Conservation (phyloP, 1,140 invertebrate genomes). For the Drosophila ananassae region DNA sequence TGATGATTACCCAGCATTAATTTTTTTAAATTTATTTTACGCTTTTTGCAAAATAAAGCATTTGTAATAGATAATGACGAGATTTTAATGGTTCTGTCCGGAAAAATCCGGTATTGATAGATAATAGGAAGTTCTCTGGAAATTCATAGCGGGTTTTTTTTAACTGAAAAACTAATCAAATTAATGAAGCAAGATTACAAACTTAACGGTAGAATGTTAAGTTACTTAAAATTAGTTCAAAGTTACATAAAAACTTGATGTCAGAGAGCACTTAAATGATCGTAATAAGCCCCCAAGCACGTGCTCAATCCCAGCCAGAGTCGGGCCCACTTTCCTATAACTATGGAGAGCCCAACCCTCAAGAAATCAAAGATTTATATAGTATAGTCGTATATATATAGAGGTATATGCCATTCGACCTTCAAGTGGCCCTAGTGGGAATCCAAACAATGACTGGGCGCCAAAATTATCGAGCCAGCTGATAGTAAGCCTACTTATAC, state of each 20-base stretch:
- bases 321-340: slow-evolving; percentile 2
- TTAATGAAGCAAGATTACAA: background rate
- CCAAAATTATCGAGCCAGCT: slow-evolving; percentile 18
- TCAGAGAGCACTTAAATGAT: background rate
- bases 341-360: slow-evolving; percentile 4
- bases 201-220: too few relatives aligned
- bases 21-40: background rate
- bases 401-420: slow-evolving; percentile 1
- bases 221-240: background rate
- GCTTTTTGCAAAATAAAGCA: slow-evolving; percentile 7
- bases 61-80: slow-evolving; percentile 12
- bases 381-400: background rate
- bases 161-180: background rate
- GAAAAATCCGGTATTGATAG: slow-evolving; percentile 16
- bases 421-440: slow-evolving; percentile 8
- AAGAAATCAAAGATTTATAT: background rate
- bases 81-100: background rate
- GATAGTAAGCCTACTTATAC: slow-evolving; percentile 6
- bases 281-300: background rate
- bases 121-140: background rate
- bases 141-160: background rate
- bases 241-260: background rate
- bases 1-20: background rate
- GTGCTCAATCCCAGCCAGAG: background rate
- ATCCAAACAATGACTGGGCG: slow-evolving; percentile 31